Percentiles rank a stretch among this genome's conserved stretches.
These are phyloP conservation scores for Periophthalmus modestus DNA, from an alignment of 2,113 vertebrate species.

Conservation along the genomic window DNA sequence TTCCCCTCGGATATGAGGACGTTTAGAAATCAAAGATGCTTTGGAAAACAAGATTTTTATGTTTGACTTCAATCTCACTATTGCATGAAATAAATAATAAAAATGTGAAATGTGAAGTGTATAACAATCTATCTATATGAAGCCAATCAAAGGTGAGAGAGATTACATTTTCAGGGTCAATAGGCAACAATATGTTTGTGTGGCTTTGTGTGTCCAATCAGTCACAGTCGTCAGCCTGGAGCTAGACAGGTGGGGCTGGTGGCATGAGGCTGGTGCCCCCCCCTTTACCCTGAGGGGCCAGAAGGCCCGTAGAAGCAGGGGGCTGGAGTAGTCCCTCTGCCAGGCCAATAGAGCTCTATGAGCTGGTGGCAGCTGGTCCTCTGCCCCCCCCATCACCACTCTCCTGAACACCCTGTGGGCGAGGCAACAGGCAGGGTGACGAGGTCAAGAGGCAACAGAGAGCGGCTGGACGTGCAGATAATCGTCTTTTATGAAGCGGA, in stretches of 20 bases:
- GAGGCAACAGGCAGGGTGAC: constrained; percentile 83
- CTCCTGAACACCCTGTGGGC: constrained; percentile 66
- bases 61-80: not conserved
- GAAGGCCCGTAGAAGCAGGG: constrained; percentile 79
- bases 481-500: constrained; percentile 82
- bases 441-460: constrained; percentile 83
- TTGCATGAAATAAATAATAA: not conserved
- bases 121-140: not conserved
- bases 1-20: not conserved
- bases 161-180: constrained; percentile 34
- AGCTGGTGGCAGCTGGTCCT: constrained; percentile 81
- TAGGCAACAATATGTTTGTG: constrained; percentile 29
- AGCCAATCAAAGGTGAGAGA: constrained; percentile 9
- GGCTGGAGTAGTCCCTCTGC: constrained; percentile 75
- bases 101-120: not conserved
- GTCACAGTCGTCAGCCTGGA: constrained; percentile 60
- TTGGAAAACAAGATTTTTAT: not conserved
- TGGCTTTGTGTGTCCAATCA: constrained; percentile 60
- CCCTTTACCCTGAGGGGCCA: constrained; percentile 75
- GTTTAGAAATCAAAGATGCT: not conserved
- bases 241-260: constrained; percentile 81
- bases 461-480: constrained; percentile 75
- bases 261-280: constrained; percentile 69
- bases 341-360: constrained; percentile 70
- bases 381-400: constrained; percentile 50